A percentile compares a stretch with the other conserved stretches of the same genome.
phyloP scores from a whole-genome alignment of 2,113 vertebrate genomes.

The Ptychochromis oligacanthus region DNA sequence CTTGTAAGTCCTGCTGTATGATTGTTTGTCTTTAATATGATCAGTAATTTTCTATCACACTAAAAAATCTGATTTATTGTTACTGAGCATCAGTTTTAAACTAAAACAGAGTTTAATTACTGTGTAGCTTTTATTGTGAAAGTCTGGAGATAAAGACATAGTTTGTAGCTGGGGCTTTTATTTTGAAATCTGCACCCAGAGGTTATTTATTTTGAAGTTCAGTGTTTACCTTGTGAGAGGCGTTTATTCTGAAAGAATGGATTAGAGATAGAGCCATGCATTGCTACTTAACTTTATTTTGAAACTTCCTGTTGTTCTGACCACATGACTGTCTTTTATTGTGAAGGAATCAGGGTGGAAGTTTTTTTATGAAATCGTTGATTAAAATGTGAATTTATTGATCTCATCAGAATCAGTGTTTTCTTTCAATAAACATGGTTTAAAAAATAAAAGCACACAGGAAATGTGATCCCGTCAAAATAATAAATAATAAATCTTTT shows the following conservation, averaged over 20 bases:
- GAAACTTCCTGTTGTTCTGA: neutral
- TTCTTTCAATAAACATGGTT: neutral
- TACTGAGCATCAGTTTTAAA: neutral
- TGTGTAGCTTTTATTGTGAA: neutral
- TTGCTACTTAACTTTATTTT: neutral
- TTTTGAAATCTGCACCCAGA: neutral
- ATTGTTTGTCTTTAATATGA: neutral
- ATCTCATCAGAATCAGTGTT: neutral
- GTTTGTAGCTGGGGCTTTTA: neutral
- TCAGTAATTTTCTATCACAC: neutral
- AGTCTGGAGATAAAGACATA: neutral
- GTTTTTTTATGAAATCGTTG: neutral
- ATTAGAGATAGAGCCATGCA: neutral
- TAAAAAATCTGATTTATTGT: neutral
- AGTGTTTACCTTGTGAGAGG: neutral
- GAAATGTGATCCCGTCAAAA: neutral
- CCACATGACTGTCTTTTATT: neutral
- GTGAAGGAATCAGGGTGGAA: neutral
- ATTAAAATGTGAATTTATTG: neutral
- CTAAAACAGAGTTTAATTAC: neutral
- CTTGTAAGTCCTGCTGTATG: neutral
- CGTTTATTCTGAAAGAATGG: slow-evolving; percentile 8
- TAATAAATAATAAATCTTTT: too few species aligned
- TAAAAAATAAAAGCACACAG: neutral
- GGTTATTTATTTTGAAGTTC: neutral